These are phyloP conservation scores for Trinectes maculatus DNA, from an alignment of 2,113 vertebrate species.

Conservation along the genomic window DNA sequence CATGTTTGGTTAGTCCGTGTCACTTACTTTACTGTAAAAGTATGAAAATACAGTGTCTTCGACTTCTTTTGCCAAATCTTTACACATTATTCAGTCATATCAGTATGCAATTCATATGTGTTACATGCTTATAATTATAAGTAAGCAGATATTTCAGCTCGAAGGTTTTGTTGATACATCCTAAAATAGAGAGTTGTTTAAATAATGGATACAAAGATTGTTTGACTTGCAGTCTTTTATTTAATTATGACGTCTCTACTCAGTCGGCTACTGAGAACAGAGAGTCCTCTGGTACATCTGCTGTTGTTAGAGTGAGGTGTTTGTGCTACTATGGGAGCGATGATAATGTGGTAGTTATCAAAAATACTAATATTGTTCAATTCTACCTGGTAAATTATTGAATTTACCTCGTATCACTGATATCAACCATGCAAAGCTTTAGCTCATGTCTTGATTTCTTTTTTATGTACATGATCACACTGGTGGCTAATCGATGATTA, in stretches of 20 bases:
- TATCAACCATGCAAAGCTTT: not conserved
- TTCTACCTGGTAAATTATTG: not conserved
- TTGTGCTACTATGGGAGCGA: slow-evolving; percentile 15
- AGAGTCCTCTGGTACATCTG: slow-evolving; percentile 60
- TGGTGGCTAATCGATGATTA: not conserved
- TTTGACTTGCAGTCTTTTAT: slow-evolving; percentile 1
- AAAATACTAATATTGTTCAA: slow-evolving; percentile 11
- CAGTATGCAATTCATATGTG: not conserved
- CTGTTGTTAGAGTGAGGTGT: slow-evolving; percentile 47
- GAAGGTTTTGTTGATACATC: not conserved
- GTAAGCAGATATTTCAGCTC: not conserved
- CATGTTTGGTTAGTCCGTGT: slow-evolving; percentile 84
- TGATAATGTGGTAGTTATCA: slow-evolving; percentile 8
- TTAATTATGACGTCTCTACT: slow-evolving; percentile 28
- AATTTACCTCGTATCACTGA: slow-evolving; percentile 3
- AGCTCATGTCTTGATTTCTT: not conserved
- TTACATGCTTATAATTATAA: not conserved
- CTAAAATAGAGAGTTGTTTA: not conserved
- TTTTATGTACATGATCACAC: not conserved
- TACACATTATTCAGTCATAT: not conserved
- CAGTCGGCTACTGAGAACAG: slow-evolving; percentile 50
- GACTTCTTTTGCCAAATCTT: not conserved
- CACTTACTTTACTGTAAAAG: slow-evolving; percentile 23
- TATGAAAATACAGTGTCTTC: no score
- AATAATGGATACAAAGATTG: not conserved